phyloP scores from a whole-genome alignment of 30 jellyfish, hydroid and myxozoan species.

The Turritopsis rubra region DNA sequence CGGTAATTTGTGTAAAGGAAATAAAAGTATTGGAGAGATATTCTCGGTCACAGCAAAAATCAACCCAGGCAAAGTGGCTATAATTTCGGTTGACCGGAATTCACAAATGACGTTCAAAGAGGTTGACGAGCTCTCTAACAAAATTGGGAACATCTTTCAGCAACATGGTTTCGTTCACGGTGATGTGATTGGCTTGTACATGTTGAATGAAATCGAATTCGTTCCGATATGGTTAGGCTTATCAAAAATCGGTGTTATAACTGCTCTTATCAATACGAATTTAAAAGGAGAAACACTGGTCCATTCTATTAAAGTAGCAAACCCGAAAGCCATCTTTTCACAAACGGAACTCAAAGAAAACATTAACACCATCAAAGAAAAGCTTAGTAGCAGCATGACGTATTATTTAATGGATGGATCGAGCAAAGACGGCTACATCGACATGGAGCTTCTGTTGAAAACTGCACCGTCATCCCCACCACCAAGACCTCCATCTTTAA shows the following conservation, averaged over 20 bases:
- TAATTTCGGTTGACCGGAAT: conserved; percentile 15
- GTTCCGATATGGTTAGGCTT: conserved; percentile 73
- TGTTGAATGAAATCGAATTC: conserved; percentile 23
- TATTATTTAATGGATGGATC: neutral
- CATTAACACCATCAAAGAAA: neutral
- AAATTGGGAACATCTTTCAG: conserved; percentile 19
- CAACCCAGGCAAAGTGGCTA: conserved; percentile 11
- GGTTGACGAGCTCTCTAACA: neutral
- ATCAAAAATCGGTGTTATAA: conserved; percentile 58
- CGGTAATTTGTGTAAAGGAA: neutral
- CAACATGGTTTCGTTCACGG: conserved; percentile 12
- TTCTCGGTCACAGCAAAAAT: conserved; percentile 22
- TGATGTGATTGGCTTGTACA: conserved; percentile 14
- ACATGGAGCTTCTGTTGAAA: neutral
- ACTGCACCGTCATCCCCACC: neutral
- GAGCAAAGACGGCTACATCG: neutral
- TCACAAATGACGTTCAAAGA: conserved; percentile 1
- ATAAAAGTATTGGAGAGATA: conserved; percentile 4
- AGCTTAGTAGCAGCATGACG: neutral
- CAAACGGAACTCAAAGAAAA: conserved; percentile 7
- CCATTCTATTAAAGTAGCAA: conserved; percentile 48
- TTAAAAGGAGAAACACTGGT: conserved; percentile 52
- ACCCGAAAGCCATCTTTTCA: conserved; percentile 55
- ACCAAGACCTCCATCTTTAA: neutral
- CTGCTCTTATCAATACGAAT: conserved; percentile 59